Base-by-base conservation (phyloP, 2,888 invertebrate genomes). In the Megalurothrips usitatus region DNA sequence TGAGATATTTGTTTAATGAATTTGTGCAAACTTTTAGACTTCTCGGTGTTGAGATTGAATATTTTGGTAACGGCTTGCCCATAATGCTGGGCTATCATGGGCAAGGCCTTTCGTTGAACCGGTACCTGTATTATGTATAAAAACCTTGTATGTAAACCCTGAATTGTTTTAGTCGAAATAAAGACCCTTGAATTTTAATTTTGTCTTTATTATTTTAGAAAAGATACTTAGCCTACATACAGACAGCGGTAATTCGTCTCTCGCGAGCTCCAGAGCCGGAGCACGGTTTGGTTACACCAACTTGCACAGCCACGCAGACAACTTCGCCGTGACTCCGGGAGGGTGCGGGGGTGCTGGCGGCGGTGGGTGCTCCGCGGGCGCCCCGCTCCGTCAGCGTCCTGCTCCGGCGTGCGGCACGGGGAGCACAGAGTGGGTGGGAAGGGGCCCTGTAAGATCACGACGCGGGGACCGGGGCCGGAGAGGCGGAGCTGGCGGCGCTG, bases 111-210 rank as follows among this genome's bases (percentile, higher is more conserved):
- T 12, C 17, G 6, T 75, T 26, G 10, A 43, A 26, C 26, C 23
- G 10, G 68, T 75, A 75, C 68, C 68, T 75, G 68, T 75, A 26
- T 75, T 75, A 75, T 75, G 68, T 75, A 26, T 19, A 58, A 14
- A 58, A 58, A 58, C 14, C 6, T 43, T 43, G 34, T 43, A 43
- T 43, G 34, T 43, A 43, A 43, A 43, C 6, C 34, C 34, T 43
- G 34, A 43, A 43, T 43, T 43, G 34, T 43, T 2, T 43, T 43
- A 43, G 34, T 43, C 34, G n/a, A 58, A 58, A 58, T 58, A 58
- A 58, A 58, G 14, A 58, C 2, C 34, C 2, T 58, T 58, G 11
- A 52, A 58, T 12, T 19, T 17, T 14, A 43, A 43, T 43, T 58
- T 17, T 14, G 58, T 6, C 11, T 58, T 17, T 58, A 19, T 19